Evolutionary conservation across 23 tunicate genomes (phyloP), one percentile per base, ranked within the genome.

Genomic region (Corella eumyota): DNA sequence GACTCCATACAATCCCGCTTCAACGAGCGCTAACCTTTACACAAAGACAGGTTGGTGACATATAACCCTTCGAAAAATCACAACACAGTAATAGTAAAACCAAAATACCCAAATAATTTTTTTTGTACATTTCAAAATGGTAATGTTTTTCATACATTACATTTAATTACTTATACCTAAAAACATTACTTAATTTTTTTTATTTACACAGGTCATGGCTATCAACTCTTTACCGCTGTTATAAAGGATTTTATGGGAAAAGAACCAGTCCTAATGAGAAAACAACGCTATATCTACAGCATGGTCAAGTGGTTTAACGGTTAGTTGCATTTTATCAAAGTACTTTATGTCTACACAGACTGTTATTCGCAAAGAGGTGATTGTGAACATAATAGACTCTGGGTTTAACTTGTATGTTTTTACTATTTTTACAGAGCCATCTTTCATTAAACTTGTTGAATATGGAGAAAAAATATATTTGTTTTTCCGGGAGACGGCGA

Each of bases 291-390:
- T 50, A 0, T 32, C 75, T 36, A 65, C 50, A 84, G 83, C 50
- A 47, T 60, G n/a, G 66, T 64, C 29, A 46, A 67, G 5, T 84
- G 94, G 94, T 47, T 84, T 0, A 84, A 75, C 30, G 94, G 94
- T 84, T 62, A 68, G 74, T 52, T 15, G 47, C 0, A 15, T 25
- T 21, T 19, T 25, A n/a, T n/a, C n/a, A n/a, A n/a, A n/a, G n/a
- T n/a, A n/a, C n/a, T n/a, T n/a, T n/a, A n/a, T n/a, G n/a, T n/a
- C n/a, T n/a, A n/a, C n/a, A n/a, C n/a, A n/a, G n/a, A n/a, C n/a
- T n/a, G n/a, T n/a, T n/a, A n/a, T n/a, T n/a, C n/a, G n/a, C n/a
- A n/a, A n/a, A n/a, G n/a, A n/a, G n/a, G n/a, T n/a, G n/a, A n/a
- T n/a, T n/a, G n/a, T n/a, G n/a, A n/a, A n/a, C n/a, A n/a, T n/a